Base-by-base conservation (phyloP, 1,140 invertebrate genomes). In the Drosophila ohnishii region DNA sequence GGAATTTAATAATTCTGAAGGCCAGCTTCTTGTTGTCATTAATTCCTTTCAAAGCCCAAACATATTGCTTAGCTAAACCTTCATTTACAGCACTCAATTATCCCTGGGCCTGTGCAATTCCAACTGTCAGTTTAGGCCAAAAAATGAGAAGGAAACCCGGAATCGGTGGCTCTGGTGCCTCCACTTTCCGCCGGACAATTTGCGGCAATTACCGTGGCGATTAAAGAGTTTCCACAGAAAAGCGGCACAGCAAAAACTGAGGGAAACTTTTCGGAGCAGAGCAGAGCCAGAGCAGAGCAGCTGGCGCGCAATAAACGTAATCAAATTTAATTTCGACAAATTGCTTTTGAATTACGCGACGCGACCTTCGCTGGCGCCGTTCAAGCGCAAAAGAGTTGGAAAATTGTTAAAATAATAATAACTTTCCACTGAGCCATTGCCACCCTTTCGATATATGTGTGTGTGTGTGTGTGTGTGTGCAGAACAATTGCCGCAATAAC, bases 241-340 rank as follows among this genome's bases (percentile, higher is more conserved):
- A 60, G 25, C 47, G 47, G 47, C 47, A 42, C 34, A 2, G 37
- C 42, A 39, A 67, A 56, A 48, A 2, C 16, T 28, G 65, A 53
- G 28, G 57, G 60, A 78, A 73, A 44, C 61, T 77, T 84, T 73
- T 51, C 5, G 25, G 14, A 22, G 28, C 65, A 5, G 35, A 66
- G 19, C 80, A 73, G 80, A 22, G 25, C 25, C 80, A 73, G 80
- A 22, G 25, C 25, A 28, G 25, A 25, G 39, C 57, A 80, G 77
- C 58, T 85, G 81, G 81, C 81, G 76, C 75, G 79, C 67, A 67
- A 86, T 86, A 86, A 86, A 86, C 80, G 82, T 79, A 86, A 86
- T 86, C 83, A 86, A 86, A 86, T 86, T 86, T 86, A 86, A 86
- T 86, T 86, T 86, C 84, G 63, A 87, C 83, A 86, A 86, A 86